These are phyloP conservation scores for Hymenochirus boettgeri DNA, from an alignment of 2,113 vertebrate genomes.

Conservation along the genomic window DNA sequence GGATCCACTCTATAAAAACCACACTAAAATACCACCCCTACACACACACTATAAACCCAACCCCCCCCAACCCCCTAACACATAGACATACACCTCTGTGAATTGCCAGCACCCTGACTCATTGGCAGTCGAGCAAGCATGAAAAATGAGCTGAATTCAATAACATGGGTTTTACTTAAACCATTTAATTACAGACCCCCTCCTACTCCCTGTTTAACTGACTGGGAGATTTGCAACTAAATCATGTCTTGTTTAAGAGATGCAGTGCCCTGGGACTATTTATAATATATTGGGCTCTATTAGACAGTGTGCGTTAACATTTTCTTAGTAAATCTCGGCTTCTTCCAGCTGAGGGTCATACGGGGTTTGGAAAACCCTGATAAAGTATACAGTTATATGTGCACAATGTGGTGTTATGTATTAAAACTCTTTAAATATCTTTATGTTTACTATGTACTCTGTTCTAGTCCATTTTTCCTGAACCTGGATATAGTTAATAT, in stretches of 20 bases:
- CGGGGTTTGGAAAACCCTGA: not conserved
- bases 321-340: no score
- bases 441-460: no score
- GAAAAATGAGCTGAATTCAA: constrained; percentile 64
- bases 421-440: no score
- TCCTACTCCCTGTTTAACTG: constrained; percentile 40
- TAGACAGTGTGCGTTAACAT: no score
- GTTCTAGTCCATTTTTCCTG: no score
- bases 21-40: constrained; percentile 79
- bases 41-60: no score
- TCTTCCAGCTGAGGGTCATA: no score
- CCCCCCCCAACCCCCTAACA: constrained; percentile 52
- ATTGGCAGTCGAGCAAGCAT: constrained; percentile 53
- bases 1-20: constrained; percentile 82
- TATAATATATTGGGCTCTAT: not conserved
- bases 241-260: constrained; percentile 10
- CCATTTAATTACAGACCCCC: constrained; percentile 25
- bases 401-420: no score
- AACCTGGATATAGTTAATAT: no score
- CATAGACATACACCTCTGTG: constrained; percentile 35
- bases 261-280: not conserved
- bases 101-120: constrained; percentile 46
- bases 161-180: constrained; percentile 48
- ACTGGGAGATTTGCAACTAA: constrained; percentile 18
- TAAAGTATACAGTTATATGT: no score